Evolutionary conservation across 2,888 invertebrate species (phyloP).

Genomic region (Ceraclea dissimilis): DNA sequence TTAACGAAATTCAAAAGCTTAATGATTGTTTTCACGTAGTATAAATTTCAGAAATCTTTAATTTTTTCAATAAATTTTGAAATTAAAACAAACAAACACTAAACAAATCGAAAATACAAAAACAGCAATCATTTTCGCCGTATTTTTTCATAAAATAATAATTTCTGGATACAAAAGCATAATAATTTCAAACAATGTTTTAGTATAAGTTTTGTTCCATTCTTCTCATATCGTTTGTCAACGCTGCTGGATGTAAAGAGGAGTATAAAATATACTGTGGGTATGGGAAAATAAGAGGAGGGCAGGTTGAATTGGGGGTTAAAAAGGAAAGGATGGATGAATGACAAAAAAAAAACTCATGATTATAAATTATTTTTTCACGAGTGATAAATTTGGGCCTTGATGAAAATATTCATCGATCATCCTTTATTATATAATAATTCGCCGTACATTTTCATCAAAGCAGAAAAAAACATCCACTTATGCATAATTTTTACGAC

Average conservation of each 20-base stretch:
- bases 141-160: too few relatives aligned
- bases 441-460: not conserved
- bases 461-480: not conserved
- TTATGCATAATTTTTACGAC: not conserved
- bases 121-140: too few relatives aligned
- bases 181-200: not conserved
- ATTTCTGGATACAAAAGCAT: too few relatives aligned
- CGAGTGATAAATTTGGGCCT: not conserved
- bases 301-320: not conserved
- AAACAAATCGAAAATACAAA: too few relatives aligned
- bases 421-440: not conserved
- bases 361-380: conserved; percentile 1
- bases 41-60: too few relatives aligned
- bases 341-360: not conserved
- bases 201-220: not conserved
- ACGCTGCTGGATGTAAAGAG: not conserved
- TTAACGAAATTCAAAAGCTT: too few relatives aligned
- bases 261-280: not conserved
- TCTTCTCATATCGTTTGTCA: not conserved
- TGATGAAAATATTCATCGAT: not conserved
- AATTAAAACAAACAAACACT: too few relatives aligned
- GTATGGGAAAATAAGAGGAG: not conserved
- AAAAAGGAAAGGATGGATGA: not conserved
- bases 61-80: too few relatives aligned
- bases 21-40: too few relatives aligned